Percentiles rank a stretch among this genome's conserved stretches.
phyloP scores from a whole-genome alignment of 2,888 invertebrate species.

The Metacarcinus magister region DNA sequence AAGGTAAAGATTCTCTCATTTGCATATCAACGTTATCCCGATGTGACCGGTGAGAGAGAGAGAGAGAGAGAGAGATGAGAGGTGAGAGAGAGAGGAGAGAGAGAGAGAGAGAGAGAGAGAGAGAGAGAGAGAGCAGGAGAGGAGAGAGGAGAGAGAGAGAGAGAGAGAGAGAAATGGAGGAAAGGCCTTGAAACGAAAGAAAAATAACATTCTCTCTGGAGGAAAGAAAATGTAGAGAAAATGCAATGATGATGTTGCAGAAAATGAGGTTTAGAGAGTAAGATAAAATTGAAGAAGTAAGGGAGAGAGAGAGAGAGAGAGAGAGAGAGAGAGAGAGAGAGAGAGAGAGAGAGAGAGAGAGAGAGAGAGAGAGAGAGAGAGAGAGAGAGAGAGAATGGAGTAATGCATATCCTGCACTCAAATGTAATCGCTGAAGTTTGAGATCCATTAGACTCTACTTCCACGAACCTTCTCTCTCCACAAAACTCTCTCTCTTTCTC shows the following conservation, averaged over 20 bases:
- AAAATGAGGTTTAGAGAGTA: background rate
- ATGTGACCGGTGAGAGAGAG: background rate
- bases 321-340: slow-evolving; percentile 18
- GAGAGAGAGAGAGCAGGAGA: background rate
- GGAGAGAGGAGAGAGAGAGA: background rate
- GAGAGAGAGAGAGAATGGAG: slow-evolving; percentile 3
- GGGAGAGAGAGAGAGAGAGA: background rate
- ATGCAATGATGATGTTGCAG: background rate
- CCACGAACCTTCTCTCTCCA: background rate
- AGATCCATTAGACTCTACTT: background rate
- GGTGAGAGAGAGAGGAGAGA: background rate
- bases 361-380: background rate
- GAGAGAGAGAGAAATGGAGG: background rate
- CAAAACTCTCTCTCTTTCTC: background rate
- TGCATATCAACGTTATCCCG: background rate
- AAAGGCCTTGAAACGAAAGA: background rate
- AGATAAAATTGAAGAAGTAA: background rate
- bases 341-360: slow-evolving; percentile 38
- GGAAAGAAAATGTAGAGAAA: slow-evolving; percentile 14
- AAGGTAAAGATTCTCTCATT: background rate
- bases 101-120: too few species aligned
- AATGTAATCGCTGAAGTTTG: background rate
- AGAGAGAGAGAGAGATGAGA: background rate
- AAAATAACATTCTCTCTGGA: background rate
- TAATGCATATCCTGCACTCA: slow-evolving; percentile 21